phyloP scores from a whole-genome alignment of 2,888 invertebrate genomes.

The Stenolophus ochropezus region DNA sequence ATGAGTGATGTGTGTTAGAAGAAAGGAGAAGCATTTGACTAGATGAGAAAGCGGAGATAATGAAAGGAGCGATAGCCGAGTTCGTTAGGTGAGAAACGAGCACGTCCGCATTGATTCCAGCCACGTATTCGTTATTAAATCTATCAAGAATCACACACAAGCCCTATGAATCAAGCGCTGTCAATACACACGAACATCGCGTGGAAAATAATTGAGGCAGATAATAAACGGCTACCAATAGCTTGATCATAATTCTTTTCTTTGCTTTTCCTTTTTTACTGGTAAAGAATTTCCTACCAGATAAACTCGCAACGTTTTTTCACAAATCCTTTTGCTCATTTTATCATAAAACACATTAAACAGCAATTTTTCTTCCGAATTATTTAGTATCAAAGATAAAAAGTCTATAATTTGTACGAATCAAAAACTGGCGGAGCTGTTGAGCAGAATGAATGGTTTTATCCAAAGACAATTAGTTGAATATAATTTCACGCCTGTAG shows the following conservation, averaged over 20 bases:
- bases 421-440: too few species aligned
- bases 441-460: background rate
- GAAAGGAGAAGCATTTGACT: background rate
- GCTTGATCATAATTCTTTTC: conserved; percentile 45
- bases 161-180: conserved; percentile 55
- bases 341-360: background rate
- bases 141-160: conserved; percentile 57
- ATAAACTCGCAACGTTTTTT: background rate
- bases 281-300: conserved; percentile 26
- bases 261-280: conserved; percentile 26
- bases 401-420: background rate
- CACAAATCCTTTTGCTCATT: background rate
- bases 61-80: conserved; percentile 42
- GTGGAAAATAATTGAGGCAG: conserved; percentile 52
- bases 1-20: too few species aligned
- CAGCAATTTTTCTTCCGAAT: background rate
- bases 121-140: conserved; percentile 59
- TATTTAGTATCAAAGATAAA: background rate
- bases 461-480: background rate
- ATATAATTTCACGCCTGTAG: background rate
- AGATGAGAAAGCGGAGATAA: conserved; percentile 40
- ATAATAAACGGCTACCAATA: conserved; percentile 53
- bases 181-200: conserved; percentile 50
- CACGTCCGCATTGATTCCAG: conserved; percentile 49
- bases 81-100: conserved; percentile 20